Evolutionary conservation across 2,113 vertebrate genomes (phyloP), one percentile per base, ranked within the genome.

Genomic region (Zosterops pallidus): DNA sequence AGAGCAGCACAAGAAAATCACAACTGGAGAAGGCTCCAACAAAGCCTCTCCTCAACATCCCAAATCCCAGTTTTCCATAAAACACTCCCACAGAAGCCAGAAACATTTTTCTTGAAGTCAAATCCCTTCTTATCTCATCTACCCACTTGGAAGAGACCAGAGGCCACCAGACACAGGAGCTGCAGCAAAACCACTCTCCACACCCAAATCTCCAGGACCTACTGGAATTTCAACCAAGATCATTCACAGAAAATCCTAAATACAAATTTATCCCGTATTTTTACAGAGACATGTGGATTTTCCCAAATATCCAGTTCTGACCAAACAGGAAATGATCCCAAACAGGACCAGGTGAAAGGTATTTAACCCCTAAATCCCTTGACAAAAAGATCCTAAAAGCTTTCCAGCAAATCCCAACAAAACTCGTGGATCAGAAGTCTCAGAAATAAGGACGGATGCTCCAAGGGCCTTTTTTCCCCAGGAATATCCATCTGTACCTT

Each of bases 221-320:
- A 5, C 68, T 71, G 41, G 62, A 88, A 56, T 35, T 92, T 72
- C 37, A 12, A 29, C 20, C 29, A 18, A 13, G 9, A 64, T 12
- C 4, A 20, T 2, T 12, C 0, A 0, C 1, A 26, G 5, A n/a
- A 22, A 70, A 68, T 18, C 23, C 31, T 28, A 44, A 35, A 20
- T 10, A 11, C 12, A 42, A 57, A 50, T 33, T 44, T 26, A 57
- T 28, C 67, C 37, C 26, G n/a, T 1, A 1, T 25, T 65, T 88
- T 18, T 6, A 31, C 29, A 29, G 11, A 2, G 3, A 41, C 28
- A 41, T 0, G 0, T 4, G 12, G 37, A 70, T 35, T 53, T 79
- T 3, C 23, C 49, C 50, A 17, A 64, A 20, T 9, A 60, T 0
- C 53, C 11, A 14, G 9, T 50, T 83, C 7, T 47, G 33, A 17